Evolutionary conservation across 1,140 invertebrate species (phyloP), one percentile per base, ranked within the genome.

Genomic region (Ruditapes philippinarum): DNA sequence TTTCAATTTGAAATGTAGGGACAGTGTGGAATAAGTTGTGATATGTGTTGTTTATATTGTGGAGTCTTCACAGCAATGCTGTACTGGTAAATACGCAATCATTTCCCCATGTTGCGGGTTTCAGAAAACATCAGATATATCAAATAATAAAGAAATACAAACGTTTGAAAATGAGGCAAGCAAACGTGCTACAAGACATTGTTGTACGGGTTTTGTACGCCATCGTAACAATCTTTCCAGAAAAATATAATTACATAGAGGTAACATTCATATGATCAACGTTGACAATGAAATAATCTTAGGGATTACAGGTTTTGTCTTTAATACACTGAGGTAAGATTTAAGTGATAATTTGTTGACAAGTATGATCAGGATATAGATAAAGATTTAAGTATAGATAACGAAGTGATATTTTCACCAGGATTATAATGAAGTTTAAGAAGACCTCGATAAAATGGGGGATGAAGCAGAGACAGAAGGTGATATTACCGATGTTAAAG

Each of bases 401-500:
- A 57, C 51, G 22, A 22, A 22, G 5, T 4, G n/a, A 57, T n/a
- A 14, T n/a, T n/a, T 57, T 57, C 14, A 57, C 51, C 3, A 22
- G 3, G 51, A 22, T 62, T n/a, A 28, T 9, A 70, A 70, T 70
- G 65, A 70, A 70, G 65, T 70, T 70, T 28, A 70, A 36, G 7
- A 70, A 38, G 65, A 2, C n/a, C 19, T 70, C 33, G 4, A 19
- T 70, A 17, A 70, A 70, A 36, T 70, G 65, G 65, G 65, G 38
- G 36, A n/a, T 19, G 22, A 70, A 70, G 28, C 65, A 70, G 28
- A 36, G 33, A 40, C 65, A 70, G 33, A 11, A 33, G 17, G 65
- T 70, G 31, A 70, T 70, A 22, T 38, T 70, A 17, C 65, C 65
- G 31, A 70, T 70, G 65, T 70, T 70, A 17, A 70, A 70, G 33